These are phyloP conservation scores for Cyclophora punctaria DNA, from an alignment of 2,888 invertebrate genomes.

Conservation along the genomic window DNA sequence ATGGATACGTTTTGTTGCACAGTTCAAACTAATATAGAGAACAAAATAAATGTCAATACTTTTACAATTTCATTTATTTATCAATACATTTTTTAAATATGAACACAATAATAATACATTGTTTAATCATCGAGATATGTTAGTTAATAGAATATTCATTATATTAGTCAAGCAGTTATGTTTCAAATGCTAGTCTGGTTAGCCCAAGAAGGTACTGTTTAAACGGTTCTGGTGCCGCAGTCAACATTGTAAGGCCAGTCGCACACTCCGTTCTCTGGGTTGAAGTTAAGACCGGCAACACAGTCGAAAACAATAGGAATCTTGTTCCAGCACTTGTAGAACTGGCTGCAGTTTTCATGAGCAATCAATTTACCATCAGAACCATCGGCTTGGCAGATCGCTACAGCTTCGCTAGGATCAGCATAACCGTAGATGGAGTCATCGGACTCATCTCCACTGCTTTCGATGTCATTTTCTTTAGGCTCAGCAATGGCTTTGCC, in stretches of 20 bases:
- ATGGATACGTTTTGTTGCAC: too few species aligned
- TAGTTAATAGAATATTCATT: too few species aligned
- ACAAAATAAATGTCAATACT: too few species aligned
- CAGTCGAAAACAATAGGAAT: constrained; percentile 10
- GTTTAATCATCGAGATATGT: too few species aligned
- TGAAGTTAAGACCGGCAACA: constrained; percentile 11
- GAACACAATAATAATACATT: too few species aligned
- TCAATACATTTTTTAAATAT: too few species aligned
- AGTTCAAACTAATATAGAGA: too few species aligned
- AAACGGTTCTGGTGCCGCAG: constrained; percentile 8
- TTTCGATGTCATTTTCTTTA: background rate
- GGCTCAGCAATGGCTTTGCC: constrained; percentile 4
- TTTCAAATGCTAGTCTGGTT: too few species aligned
- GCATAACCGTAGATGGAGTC: background rate
- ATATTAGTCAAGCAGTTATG: too few species aligned
- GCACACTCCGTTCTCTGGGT: constrained; percentile 7
- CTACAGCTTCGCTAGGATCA: constrained; percentile 6
- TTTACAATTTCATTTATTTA: too few species aligned
- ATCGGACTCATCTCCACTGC: background rate
- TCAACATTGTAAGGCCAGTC: constrained; percentile 18
- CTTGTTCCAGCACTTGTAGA: constrained; percentile 14
- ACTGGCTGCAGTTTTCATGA: constrained; percentile 19
- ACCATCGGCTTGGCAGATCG: constrained; percentile 3
- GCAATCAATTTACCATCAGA: constrained; percentile 14
- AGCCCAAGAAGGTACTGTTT: too few species aligned